Conservation (phyloP, 2,797 vertebrate genomes). For the Sebastiscus albofasciatus region DNA sequence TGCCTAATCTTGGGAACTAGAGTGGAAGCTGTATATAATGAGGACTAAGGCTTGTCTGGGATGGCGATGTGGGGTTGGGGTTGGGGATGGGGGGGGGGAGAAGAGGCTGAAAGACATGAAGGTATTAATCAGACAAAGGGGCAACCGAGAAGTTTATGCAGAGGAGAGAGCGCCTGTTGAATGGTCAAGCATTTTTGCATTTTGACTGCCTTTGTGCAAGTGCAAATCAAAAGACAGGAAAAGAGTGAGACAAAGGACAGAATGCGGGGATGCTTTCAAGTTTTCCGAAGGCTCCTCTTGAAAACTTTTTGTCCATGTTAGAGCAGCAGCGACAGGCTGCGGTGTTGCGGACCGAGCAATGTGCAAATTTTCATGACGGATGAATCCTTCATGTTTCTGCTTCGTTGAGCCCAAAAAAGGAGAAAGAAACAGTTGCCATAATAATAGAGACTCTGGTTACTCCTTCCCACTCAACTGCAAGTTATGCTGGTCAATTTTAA, state of each 20-base stretch:
- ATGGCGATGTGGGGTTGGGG: slow-evolving; percentile 61
- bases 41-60: slow-evolving; percentile 81
- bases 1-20: slow-evolving; percentile 90
- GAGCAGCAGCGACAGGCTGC: slow-evolving; percentile 27
- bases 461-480: not conserved
- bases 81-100: slow-evolving; percentile 25
- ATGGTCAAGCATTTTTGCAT: slow-evolving; percentile 82
- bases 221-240: slow-evolving; percentile 61
- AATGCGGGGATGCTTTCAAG: slow-evolving; percentile 52
- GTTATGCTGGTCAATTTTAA: not conserved
- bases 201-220: slow-evolving; percentile 77
- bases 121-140: slow-evolving; percentile 86
- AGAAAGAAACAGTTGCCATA: slow-evolving; percentile 15
- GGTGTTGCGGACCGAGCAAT: slow-evolving; percentile 32
- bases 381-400: slow-evolving; percentile 44
- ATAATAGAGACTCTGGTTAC: not conserved
- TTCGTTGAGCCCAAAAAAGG: slow-evolving; percentile 24
- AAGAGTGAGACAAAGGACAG: slow-evolving; percentile 51
- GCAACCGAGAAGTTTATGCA: slow-evolving; percentile 82
- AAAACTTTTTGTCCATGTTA: slow-evolving; percentile 56
- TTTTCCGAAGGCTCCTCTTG: slow-evolving; percentile 61
- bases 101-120: slow-evolving; percentile 82
- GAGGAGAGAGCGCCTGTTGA: slow-evolving; percentile 76
- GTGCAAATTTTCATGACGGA: slow-evolving; percentile 41
- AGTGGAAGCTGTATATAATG: slow-evolving; percentile 88